A percentile compares a stretch with the other conserved stretches of the same genome.
Conservation (phyloP, 2,888 invertebrate species). For the Adineta ricciae region DNA sequence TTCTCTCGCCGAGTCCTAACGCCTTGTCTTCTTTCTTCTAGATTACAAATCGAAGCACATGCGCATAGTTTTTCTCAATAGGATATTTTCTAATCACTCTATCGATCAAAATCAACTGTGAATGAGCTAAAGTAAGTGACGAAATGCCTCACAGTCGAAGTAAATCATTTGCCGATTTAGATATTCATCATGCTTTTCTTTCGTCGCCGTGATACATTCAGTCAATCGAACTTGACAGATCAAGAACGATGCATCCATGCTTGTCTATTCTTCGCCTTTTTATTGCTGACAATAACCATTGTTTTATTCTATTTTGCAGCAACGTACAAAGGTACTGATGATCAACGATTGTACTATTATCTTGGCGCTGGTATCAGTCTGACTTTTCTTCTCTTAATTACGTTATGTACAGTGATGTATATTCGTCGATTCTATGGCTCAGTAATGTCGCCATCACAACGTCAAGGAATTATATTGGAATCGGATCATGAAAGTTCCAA, state of each 20-base stretch:
- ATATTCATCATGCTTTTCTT: neutral
- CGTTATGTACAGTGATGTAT: neutral
- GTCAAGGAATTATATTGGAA: neutral
- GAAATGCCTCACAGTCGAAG: too few species aligned
- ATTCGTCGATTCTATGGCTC: neutral
- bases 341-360: neutral
- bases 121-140: neutral
- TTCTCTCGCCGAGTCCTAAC: neutral
- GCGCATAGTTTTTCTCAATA: neutral
- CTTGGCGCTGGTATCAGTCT: neutral
- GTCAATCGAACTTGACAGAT: neutral
- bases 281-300: neutral
- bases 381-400: neutral
- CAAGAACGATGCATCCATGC: slow-evolving; percentile 11
- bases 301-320: neutral
- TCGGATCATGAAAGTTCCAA: neutral
- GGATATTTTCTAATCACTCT: neutral
- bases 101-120: neutral
- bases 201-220: neutral
- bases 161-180: too few species aligned
- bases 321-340: neutral
- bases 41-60: neutral
- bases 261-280: neutral
- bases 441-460: neutral
- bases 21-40: neutral